Base-by-base conservation (phyloP, 2,888 invertebrate genomes). In the Platycnemis pennipes region DNA sequence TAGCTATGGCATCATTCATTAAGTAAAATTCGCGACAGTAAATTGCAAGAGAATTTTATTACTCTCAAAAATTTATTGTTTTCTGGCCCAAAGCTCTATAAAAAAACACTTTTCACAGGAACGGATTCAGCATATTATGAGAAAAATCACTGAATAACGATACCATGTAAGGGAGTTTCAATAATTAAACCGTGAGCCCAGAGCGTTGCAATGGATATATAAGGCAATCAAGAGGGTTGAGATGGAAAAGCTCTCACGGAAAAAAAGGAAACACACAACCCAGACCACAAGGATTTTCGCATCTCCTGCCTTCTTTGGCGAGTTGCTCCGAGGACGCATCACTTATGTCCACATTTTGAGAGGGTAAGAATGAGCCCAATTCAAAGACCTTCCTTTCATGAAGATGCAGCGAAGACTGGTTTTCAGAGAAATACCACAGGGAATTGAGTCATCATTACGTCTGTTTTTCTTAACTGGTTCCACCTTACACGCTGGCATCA, bases 401-500 rank as follows among this genome's bases (percentile, higher is more conserved):
- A 77, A 37, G 77, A 77, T 37, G 13, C 16, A 37, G 77, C 77
- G 8, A 37, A 77, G 77, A 77, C 77, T 11, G 77, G 77, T 77
- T 77, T 77, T 37, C 77, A 11, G 77, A 37, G 77, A 26, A 77
- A 77, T 77, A 77, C 77, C 77, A n/a, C 37, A 37, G 77, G 13
- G 11, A 37, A 77, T 77, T 77, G 77, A 77, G 77, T 77, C 77
- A 77, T 77, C 77, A 77, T 77, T 77, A 37, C 77, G 37, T 11
- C 37, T 37, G 77, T 31, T 77, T 77, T 77, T 37, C 77, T 77
- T 77, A 77, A 77, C 77, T 77, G 77, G 77, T 77, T 77, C 77
- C 77, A 77, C 31, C 31, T 37, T 77, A 77, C 37, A 31, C 77
- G 77, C 31, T 7, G 77, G 77, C 37, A 77, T 77, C 31, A 77